These are phyloP conservation scores for Selene dorsalis DNA, from an alignment of 2,797 vertebrate species.

Conservation along the genomic window DNA sequence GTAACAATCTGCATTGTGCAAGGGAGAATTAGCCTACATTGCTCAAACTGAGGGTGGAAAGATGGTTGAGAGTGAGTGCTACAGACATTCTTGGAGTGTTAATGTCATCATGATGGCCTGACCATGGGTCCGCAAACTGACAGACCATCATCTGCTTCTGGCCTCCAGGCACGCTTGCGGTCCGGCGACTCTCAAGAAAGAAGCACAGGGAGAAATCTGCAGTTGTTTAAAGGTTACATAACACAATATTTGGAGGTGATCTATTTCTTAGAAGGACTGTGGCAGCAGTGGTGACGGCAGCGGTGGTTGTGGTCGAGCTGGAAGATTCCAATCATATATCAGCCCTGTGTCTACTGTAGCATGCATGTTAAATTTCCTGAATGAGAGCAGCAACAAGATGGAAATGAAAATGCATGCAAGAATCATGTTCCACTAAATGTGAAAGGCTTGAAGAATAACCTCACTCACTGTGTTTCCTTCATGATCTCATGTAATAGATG, in stretches of 20 bases:
- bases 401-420: conserved; percentile 36
- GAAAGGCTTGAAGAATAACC: conserved; percentile 15
- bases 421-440: conserved; percentile 22
- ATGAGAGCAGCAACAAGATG: conserved; percentile 17
- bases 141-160: conserved; percentile 79
- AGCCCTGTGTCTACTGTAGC: conserved; percentile 48
- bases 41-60: conserved; percentile 74
- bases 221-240: conserved; percentile 78
- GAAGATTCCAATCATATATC: conserved; percentile 66
- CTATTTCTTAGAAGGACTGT: conserved; percentile 66
- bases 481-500: conserved; percentile 41
- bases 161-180: conserved; percentile 79
- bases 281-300: conserved; percentile 66
- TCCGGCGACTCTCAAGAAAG: conserved; percentile 68
- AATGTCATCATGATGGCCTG: conserved; percentile 76
- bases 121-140: conserved; percentile 77
- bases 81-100: conserved; percentile 79
- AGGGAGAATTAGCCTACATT: conserved; percentile 59
- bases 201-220: conserved; percentile 66
- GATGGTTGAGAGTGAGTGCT: conserved; percentile 71
- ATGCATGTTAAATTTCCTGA: conserved; percentile 50
- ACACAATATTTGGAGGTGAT: conserved; percentile 73
- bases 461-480: conserved; percentile 16
- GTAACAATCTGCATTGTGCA: conserved; percentile 65
- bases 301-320: conserved; percentile 63